Evolutionary conservation across 2,888 invertebrate genomes (phyloP).

Genomic region (Teinopalpus imperialis): DNA sequence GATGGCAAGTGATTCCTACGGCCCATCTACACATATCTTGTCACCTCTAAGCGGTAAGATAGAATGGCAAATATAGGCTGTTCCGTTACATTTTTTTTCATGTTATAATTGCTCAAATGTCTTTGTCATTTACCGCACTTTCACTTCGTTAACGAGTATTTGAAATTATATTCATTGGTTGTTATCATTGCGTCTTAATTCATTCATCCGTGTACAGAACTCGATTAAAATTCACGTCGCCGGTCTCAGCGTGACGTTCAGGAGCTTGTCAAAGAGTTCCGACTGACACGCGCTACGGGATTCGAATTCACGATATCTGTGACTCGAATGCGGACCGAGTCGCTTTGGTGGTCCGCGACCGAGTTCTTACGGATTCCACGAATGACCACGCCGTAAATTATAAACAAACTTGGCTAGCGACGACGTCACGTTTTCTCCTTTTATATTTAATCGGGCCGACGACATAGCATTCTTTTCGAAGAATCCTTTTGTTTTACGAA

Average conservation of each 20-base stretch:
- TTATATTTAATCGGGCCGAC: conserved; percentile 16
- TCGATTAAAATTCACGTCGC: conserved; percentile 29
- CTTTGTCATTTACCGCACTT: too few relatives aligned
- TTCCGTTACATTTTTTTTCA: too few relatives aligned
- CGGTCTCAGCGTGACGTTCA: conserved; percentile 27
- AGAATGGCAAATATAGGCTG: too few relatives aligned
- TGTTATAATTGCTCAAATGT: too few relatives aligned
- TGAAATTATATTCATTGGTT: conserved; percentile 1
- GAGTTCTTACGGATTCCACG: conserved; percentile 17
- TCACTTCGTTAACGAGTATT: too few relatives aligned
- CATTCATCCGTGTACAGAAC: conserved; percentile 23
- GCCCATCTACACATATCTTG: too few relatives aligned
- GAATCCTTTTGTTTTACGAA: neutral
- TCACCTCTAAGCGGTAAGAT: too few relatives aligned
- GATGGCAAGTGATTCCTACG: too few relatives aligned
- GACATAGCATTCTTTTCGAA: conserved; percentile 1
- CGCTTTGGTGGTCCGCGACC: conserved; percentile 19
- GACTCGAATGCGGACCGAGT: conserved; percentile 21
- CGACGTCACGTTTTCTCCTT: conserved; percentile 18
- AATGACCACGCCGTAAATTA: conserved; percentile 22
- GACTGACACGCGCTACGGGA: conserved; percentile 19
- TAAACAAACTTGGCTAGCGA: conserved; percentile 17
- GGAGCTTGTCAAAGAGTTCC: conserved; percentile 22
- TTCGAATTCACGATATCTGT: conserved; percentile 17
- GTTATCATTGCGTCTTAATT: conserved; percentile 23